Base-by-base conservation (phyloP, 2,113 vertebrate genomes). In the Bujurquina vittata region DNA sequence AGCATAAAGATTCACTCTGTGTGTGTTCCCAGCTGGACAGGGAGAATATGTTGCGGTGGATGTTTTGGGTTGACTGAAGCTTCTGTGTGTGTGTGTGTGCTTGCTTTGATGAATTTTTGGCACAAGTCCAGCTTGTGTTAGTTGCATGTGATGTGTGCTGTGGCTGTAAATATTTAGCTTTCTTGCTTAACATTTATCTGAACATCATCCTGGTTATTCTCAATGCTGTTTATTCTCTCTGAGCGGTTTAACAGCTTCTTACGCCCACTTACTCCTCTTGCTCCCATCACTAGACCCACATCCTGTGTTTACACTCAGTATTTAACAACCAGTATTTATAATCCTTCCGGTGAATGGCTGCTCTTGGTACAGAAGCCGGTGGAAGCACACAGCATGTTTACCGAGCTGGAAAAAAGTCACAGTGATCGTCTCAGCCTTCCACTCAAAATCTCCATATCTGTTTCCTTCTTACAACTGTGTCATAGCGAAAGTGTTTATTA, bases 191-290 rank as follows among this genome's bases (percentile, higher is more conserved):
- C 49, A 58, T 80, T 78, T 77, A 12, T 88, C 46, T 58, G 63
- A 55, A 76, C 26, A 10, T 37, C 17, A 65, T 37, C n/a, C 15
- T 56, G 63, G 35, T 37, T 75, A 81, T 83, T 63, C 62, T 77
- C n/a, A 43, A n/a, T 20, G 63, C 5, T 92, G 79, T 85, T 87
- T 79, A 88, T 88, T 75, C 54, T 18, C 23, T 33, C 26, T 74
- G 49, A 55, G 14, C 55, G 18, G 22, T 61, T 78, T 35, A 61
- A 49, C 46, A 62, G 77, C 23, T 43, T 75, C 46, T 84, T 18
- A 61, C 74, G 15, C 69, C 75, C 49, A 54, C 35, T 78, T 37
- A 72, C 67, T 79, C 46, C 59, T 14, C 37, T 15, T 2, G 1
- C 29, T 37, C 63, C 63, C 31, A 29, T 79, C 75, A 15, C 5